A percentile compares a stretch with the other conserved stretches of the same genome.
phyloP scores from a whole-genome alignment of 1,140 invertebrate species.

The Drosophila bifasciata region DNA sequence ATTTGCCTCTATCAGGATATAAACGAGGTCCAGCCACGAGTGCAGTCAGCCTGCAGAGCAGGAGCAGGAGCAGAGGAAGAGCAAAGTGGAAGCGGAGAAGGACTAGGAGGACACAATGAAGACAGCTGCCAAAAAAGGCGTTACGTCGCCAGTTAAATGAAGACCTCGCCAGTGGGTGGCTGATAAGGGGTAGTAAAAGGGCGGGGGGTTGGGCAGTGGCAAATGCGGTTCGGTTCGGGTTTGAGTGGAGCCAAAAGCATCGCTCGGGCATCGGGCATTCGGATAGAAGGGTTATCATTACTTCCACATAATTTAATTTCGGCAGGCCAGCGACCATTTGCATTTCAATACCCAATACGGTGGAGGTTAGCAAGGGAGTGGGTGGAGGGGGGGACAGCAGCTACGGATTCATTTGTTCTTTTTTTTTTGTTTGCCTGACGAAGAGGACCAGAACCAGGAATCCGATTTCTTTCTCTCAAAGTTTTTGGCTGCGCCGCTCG shows the following conservation, averaged over 20 bases:
- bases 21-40: slow-evolving; percentile 20
- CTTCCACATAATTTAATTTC: slow-evolving; percentile 84
- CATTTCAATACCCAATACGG: slow-evolving; percentile 78
- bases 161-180: slow-evolving; percentile 14
- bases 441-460: slow-evolving; percentile 33
- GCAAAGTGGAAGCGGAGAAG: neutral
- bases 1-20: slow-evolving; percentile 1
- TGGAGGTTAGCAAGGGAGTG: neutral
- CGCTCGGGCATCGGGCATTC: slow-evolving; percentile 29
- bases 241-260: slow-evolving; percentile 5
- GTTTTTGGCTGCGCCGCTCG: slow-evolving; percentile 71
- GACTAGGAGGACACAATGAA: slow-evolving; percentile 40
- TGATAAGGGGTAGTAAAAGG: neutral
- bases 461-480: slow-evolving; percentile 68
- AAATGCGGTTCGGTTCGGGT: too few species aligned
- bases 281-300: slow-evolving; percentile 81
- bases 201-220: too few species aligned
- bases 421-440: neutral
- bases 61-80: neutral
- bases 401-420: slow-evolving; percentile 5
- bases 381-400: neutral
- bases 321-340: slow-evolving; percentile 77
- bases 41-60: slow-evolving; percentile 8
- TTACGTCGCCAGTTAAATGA: slow-evolving; percentile 73
- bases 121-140: slow-evolving; percentile 79